Conservation (phyloP, 2,113 vertebrate species). For the Dipodomys spectabilis region DNA sequence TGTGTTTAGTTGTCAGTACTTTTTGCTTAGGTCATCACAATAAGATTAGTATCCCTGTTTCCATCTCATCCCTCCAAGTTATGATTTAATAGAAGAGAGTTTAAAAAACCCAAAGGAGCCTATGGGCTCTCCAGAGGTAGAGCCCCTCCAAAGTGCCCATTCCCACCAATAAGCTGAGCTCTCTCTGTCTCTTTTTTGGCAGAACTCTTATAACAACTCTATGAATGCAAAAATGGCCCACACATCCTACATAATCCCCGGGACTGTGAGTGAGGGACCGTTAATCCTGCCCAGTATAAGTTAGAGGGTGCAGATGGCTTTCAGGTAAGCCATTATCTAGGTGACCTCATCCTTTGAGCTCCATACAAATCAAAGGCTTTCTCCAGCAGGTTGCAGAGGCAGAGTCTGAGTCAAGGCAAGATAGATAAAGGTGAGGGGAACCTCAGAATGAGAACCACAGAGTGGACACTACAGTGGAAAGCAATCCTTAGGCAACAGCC, state of each 20-base stretch:
- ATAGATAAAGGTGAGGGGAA: not conserved
- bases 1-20: not conserved
- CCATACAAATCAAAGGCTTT: not conserved
- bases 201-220: too few relatives aligned
- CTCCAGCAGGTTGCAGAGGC: not conserved
- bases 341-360: not conserved
- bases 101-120: not conserved
- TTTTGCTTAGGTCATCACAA: not conserved
- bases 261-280: not conserved
- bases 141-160: not conserved
- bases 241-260: not conserved
- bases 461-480: not conserved
- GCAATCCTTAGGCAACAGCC: rapidly evolving
- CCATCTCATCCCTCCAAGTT: not conserved
- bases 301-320: not conserved
- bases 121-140: not conserved
- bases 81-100: not conserved
- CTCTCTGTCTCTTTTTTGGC: too few relatives aligned
- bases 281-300: not conserved
- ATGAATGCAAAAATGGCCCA: not conserved
- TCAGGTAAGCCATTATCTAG: not conserved
- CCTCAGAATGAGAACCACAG: rapidly evolving
- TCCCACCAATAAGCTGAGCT: not conserved
- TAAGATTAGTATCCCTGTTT: not conserved
- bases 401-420: not conserved